Conservation (phyloP, 2,797 vertebrate genomes). For the Coendou prehensilis region DNA sequence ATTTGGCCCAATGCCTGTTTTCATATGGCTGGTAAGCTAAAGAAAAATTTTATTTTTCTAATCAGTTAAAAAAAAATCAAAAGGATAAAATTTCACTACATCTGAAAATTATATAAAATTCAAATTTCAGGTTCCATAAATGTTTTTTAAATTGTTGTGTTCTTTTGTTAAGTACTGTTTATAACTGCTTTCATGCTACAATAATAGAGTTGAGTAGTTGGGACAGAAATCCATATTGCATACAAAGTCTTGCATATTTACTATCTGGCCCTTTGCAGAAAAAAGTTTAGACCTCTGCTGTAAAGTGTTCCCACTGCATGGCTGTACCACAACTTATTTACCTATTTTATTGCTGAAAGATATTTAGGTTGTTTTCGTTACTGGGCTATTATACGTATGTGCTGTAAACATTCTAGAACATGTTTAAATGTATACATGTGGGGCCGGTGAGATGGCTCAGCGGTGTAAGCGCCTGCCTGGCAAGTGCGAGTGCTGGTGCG, state of each 20-base stretch:
- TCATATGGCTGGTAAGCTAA: not conserved
- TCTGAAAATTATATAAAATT: slow-evolving; percentile 52
- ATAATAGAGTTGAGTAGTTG: not conserved
- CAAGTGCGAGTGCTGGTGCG: too few relatives aligned
- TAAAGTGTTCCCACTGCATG: not conserved
- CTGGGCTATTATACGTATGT: not conserved
- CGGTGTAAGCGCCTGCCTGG: too few relatives aligned
- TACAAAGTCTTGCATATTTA: slow-evolving; percentile 23
- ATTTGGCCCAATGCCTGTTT: not conserved
- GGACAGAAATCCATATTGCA: not conserved
- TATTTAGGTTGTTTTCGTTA: slow-evolving; percentile 1
- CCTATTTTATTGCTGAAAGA: slow-evolving; percentile 13
- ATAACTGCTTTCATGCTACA: not conserved
- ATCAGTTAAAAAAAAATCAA: slow-evolving; percentile 18
- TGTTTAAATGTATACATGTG: not conserved
- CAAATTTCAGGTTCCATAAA: not conserved
- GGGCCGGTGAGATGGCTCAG: too few relatives aligned
- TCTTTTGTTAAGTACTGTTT: not conserved
- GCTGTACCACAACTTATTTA: not conserved
- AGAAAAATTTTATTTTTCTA: slow-evolving; percentile 10
- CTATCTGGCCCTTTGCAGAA: not conserved
- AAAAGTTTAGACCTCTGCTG: not conserved
- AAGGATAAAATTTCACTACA: slow-evolving; percentile 29
- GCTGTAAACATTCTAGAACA: slow-evolving; percentile 19
- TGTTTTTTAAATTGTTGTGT: not conserved